Conservation (phyloP, 2,888 invertebrate species). For the Hirtodrosophila cameraria region DNA sequence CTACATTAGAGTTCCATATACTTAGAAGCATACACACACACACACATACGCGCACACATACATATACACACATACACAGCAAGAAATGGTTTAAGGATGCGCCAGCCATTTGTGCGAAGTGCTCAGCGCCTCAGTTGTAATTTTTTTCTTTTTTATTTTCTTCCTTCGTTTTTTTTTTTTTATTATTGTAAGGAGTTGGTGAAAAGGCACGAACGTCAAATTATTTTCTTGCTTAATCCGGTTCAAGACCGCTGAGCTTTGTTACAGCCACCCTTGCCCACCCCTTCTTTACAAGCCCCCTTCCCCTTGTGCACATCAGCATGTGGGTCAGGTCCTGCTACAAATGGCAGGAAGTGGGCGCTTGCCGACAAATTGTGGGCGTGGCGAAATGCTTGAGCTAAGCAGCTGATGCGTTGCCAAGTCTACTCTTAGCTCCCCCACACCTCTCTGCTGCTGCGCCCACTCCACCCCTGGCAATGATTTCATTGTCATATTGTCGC, state of each 20-base stretch:
- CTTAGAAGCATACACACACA: conserved; percentile 21
- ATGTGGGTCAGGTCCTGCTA: conserved; percentile 68
- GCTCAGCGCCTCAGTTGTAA: conserved; percentile 26
- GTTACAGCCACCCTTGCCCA: conserved; percentile 39
- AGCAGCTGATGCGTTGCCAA: conserved; percentile 32
- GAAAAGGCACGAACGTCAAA: conserved; percentile 80
- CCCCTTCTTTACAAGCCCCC: not conserved
- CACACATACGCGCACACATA: conserved; percentile 7
- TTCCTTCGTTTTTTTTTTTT: conserved; percentile 10
- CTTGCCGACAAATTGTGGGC: not conserved
- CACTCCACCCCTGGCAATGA: conserved; percentile 32
- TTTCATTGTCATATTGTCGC: conserved; percentile 78
- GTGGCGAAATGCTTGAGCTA: conserved; percentile 22
- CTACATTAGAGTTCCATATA: conserved; percentile 76
- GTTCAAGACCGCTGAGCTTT: conserved; percentile 76
- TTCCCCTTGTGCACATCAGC: conserved; percentile 42
- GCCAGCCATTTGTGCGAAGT: conserved; percentile 62
- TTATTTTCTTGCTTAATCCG: conserved; percentile 80
- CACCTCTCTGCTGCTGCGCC: not conserved
- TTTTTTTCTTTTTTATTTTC: conserved; percentile 20
- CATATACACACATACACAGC: conserved; percentile 26
- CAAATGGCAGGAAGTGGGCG: conserved; percentile 67
- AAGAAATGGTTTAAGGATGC: conserved; percentile 53
- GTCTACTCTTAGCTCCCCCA: conserved; percentile 3
- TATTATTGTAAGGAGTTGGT: conserved; percentile 59